A percentile compares a stretch with the other conserved stretches of the same genome.
These are phyloP conservation scores for Centropus bengalensis DNA, from an alignment of 2,113 vertebrate species.

Conservation along the genomic window DNA sequence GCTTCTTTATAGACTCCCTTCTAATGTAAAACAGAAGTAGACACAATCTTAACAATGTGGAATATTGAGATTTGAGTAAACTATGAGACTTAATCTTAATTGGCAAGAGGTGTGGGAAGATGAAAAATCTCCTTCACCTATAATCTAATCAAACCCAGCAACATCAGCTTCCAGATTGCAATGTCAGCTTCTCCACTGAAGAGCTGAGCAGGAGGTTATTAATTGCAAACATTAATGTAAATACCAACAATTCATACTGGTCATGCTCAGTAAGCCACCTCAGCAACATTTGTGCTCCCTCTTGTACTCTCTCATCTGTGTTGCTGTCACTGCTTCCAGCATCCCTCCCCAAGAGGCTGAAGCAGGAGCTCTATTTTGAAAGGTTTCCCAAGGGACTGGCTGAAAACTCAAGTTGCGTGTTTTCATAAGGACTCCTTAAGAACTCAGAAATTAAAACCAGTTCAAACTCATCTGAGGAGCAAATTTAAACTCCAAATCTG, in stretches of 20 bases:
- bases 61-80: conserved; percentile 15
- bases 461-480: background rate
- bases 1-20: background rate
- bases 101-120: background rate
- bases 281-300: background rate
- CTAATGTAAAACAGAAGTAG: background rate
- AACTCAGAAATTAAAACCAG: background rate
- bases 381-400: fast-evolving
- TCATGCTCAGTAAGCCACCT: background rate
- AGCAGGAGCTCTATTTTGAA: background rate
- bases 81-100: background rate
- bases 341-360: background rate
- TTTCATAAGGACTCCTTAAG: background rate
- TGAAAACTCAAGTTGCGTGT: background rate
- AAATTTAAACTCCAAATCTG: background rate
- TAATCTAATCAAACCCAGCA: conserved; percentile 27
- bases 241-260: background rate
- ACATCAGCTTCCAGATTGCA: background rate
- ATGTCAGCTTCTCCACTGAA: background rate
- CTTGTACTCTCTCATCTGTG: background rate
- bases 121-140: background rate
- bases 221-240: background rate
- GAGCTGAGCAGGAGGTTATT: background rate
- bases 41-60: background rate
- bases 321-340: background rate